Conservation (phyloP, 2,888 invertebrate genomes). For the Salpingus planirostris region DNA sequence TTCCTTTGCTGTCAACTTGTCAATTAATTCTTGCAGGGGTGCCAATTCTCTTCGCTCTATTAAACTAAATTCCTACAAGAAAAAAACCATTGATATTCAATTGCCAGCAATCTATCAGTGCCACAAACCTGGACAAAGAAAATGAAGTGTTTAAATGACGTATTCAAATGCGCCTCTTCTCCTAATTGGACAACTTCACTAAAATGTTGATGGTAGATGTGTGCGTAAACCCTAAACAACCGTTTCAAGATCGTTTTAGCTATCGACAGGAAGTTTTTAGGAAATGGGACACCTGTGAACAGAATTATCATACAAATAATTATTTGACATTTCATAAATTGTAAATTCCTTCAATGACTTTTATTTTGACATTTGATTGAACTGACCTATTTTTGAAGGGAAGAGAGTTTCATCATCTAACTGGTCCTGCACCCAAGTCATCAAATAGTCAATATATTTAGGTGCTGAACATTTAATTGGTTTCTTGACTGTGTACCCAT, state of each 20-base stretch:
- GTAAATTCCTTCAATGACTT: too few relatives aligned
- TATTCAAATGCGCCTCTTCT: slow-evolving; percentile 98
- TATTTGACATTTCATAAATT: too few relatives aligned
- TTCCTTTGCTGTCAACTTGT: slow-evolving; percentile 87
- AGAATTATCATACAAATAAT: slow-evolving; percentile 8
- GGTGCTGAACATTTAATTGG: slow-evolving; percentile 99
- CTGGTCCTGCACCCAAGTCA: slow-evolving; percentile 99
- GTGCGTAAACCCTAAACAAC: slow-evolving; percentile 97
- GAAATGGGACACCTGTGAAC: slow-evolving; percentile 83
- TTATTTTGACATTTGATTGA: background rate
- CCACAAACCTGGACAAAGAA: slow-evolving; percentile 87
- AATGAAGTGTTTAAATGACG: slow-evolving; percentile 99
- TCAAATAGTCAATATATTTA: slow-evolving; percentile 97
- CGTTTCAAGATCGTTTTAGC: slow-evolving; percentile 98
- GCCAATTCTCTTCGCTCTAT: slow-evolving; percentile 95
- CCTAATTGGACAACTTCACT: slow-evolving; percentile 94
- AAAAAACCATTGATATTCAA: slow-evolving; percentile 2
- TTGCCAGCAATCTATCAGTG: background rate
- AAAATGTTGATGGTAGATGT: slow-evolving; percentile 99
- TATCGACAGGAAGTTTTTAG: slow-evolving; percentile 92
- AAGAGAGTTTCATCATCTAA: slow-evolving; percentile 97
- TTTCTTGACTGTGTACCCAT: slow-evolving; percentile 95
- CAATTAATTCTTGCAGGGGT: slow-evolving; percentile 94
- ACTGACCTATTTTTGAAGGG: slow-evolving; percentile 87
- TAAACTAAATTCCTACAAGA: slow-evolving; percentile 87